phyloP scores from a whole-genome alignment of 2,113 vertebrate species.

The Pungitius pungitius region DNA sequence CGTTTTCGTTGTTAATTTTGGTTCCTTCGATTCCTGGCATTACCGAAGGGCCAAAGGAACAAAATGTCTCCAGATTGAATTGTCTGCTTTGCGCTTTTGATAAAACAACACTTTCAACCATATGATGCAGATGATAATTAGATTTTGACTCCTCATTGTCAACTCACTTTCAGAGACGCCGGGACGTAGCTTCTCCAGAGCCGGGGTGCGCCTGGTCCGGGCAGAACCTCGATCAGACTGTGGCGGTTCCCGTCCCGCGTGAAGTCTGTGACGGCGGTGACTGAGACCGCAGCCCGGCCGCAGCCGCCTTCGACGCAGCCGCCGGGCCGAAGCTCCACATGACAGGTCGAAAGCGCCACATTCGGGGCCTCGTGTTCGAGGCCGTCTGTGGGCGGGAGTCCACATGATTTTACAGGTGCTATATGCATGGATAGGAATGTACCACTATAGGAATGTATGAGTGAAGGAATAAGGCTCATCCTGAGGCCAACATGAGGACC shows the following conservation, averaged over 20 bases:
- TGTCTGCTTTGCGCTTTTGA: background rate
- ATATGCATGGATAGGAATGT: background rate
- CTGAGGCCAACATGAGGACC: background rate
- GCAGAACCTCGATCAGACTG: conserved; percentile 67
- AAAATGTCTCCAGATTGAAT: background rate
- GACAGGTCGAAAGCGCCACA: conserved; percentile 81
- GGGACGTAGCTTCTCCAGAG: conserved; percentile 81
- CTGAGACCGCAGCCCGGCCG: conserved; percentile 59
- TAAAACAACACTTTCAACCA: background rate
- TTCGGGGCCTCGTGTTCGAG: conserved; percentile 59
- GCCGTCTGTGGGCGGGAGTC: conserved; percentile 69
- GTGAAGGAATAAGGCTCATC: background rate
- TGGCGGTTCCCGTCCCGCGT: conserved; percentile 71
- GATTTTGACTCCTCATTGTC: background rate
- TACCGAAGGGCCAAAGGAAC: background rate
- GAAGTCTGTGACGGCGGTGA: conserved; percentile 84
- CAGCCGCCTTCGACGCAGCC: conserved; percentile 75
- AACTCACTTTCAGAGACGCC: conserved; percentile 73
- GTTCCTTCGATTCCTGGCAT: conserved; percentile 1
- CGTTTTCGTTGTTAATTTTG: background rate
- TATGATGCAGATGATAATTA: background rate
- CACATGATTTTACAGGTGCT: background rate
- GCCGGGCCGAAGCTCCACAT: conserved; percentile 65
- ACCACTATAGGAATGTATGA: too few species aligned
- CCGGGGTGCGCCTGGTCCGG: conserved; percentile 19